Evolutionary conservation across 1,140 invertebrate species (phyloP).

Genomic region (Cydia splendana): DNA sequence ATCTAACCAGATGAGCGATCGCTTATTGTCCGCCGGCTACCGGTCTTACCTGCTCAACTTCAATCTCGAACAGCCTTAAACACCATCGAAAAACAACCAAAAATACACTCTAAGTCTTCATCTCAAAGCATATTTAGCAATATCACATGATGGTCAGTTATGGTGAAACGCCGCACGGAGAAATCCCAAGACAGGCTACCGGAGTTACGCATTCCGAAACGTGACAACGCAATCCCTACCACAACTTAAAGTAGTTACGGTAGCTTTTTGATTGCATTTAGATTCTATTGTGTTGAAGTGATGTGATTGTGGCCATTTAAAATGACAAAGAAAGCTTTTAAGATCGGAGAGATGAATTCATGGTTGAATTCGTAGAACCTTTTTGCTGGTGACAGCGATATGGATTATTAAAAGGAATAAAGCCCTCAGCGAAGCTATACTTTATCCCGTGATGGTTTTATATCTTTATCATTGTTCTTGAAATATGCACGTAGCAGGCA

Average conservation of each 20-base stretch:
- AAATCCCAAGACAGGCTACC: constrained; percentile 40
- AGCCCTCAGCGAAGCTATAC: constrained; percentile 13
- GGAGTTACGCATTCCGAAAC: constrained; percentile 43
- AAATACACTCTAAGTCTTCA: constrained; percentile 16
- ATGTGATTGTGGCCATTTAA: constrained; percentile 17
- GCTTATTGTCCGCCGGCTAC: constrained; percentile 73
- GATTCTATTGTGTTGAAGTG: constrained; percentile 13
- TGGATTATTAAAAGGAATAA: constrained; percentile 16
- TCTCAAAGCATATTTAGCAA: constrained; percentile 33
- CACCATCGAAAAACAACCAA: constrained; percentile 32
- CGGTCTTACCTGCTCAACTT: constrained; percentile 55
- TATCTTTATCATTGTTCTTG: constrained; percentile 33
- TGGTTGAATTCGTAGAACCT: constrained; percentile 25
- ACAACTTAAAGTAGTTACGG: neutral
- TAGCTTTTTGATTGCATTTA: neutral
- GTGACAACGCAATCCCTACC: constrained; percentile 20
- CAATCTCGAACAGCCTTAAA: constrained; percentile 38
- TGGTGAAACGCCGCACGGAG: constrained; percentile 20
- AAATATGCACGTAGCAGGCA: constrained; percentile 28
- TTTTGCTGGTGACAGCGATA: constrained; percentile 30
- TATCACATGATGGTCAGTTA: constrained; percentile 29
- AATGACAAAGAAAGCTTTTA: constrained; percentile 31
- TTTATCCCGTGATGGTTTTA: constrained; percentile 27
- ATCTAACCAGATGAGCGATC: constrained; percentile 72
- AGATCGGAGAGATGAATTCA: constrained; percentile 15